Conservation (phyloP, 2,113 vertebrate species). For the Lonchura striata region DNA sequence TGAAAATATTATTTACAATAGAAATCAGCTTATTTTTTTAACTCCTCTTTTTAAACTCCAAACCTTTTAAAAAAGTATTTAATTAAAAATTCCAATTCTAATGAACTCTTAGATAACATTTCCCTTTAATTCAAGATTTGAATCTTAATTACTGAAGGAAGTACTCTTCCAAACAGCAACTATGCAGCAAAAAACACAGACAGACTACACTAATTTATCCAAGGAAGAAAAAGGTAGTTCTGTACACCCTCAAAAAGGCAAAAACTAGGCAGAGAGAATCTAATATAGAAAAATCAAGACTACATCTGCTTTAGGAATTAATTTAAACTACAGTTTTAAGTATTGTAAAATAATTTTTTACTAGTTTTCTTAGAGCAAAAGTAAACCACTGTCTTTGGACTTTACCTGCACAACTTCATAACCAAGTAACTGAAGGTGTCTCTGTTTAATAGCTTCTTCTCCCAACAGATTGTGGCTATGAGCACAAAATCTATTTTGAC, state of each 20-base stretch:
- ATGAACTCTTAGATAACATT: neutral
- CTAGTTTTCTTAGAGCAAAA: neutral
- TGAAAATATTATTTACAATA: neutral
- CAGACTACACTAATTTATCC: neutral
- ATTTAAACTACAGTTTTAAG: neutral
- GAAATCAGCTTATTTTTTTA: neutral
- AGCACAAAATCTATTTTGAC: slow-evolving; percentile 81
- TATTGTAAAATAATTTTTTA: neutral
- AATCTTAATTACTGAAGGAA: neutral
- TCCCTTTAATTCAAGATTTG: neutral
- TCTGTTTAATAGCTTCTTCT: slow-evolving; percentile 87
- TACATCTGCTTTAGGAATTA: neutral
- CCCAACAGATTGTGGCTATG: slow-evolving; percentile 81
- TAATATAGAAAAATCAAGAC: neutral
- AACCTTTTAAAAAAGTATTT: neutral
- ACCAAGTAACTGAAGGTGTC: slow-evolving; percentile 87
- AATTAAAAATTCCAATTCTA: neutral
- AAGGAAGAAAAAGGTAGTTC: neutral
- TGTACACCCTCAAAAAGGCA: neutral
- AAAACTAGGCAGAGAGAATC: neutral
- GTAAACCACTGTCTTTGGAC: neutral
- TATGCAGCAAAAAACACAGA: neutral
- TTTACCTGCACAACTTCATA: slow-evolving; percentile 90
- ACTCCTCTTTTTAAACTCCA: neutral
- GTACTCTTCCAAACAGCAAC: neutral